phyloP scores from a whole-genome alignment of 2,113 vertebrate genomes.

The Paramormyrops kingsleyae region DNA sequence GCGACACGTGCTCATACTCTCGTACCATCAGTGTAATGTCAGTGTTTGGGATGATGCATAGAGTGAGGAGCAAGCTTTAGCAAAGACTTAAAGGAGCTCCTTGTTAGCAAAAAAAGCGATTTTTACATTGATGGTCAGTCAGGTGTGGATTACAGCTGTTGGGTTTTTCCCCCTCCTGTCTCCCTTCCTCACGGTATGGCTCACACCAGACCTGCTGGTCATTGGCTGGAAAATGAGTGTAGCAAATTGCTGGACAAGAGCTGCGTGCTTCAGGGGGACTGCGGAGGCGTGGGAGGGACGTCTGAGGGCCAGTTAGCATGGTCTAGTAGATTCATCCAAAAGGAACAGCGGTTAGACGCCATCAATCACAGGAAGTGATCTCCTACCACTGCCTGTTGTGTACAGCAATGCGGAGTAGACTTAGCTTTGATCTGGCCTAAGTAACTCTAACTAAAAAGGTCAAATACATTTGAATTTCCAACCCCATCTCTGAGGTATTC shows the following conservation, averaged over 20 bases:
- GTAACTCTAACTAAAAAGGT: not conserved
- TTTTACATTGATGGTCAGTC: not conserved
- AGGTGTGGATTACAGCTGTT: not conserved
- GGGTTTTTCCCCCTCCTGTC: too few relatives aligned
- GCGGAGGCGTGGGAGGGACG: not conserved
- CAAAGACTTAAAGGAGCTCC: not conserved
- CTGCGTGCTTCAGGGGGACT: not conserved
- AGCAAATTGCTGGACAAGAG: not conserved
- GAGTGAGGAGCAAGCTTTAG: not conserved
- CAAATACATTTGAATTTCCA: not conserved
- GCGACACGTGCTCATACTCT: not conserved
- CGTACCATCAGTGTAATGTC: not conserved
- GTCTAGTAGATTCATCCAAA: not conserved
- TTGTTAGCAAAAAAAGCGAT: not conserved
- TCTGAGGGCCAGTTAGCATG: not conserved
- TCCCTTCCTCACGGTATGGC: too few relatives aligned
- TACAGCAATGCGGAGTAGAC: not conserved
- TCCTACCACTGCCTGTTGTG: not conserved
- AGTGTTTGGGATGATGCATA: not conserved
- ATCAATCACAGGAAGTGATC: not conserved
- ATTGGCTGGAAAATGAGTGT: constrained; percentile 10
- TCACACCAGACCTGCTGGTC: not conserved
- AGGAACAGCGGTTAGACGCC: not conserved
- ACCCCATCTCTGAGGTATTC: not conserved
- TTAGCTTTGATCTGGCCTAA: not conserved